Base-by-base conservation (phyloP, 2,113 vertebrate genomes). In the Gobio gobio region DNA sequence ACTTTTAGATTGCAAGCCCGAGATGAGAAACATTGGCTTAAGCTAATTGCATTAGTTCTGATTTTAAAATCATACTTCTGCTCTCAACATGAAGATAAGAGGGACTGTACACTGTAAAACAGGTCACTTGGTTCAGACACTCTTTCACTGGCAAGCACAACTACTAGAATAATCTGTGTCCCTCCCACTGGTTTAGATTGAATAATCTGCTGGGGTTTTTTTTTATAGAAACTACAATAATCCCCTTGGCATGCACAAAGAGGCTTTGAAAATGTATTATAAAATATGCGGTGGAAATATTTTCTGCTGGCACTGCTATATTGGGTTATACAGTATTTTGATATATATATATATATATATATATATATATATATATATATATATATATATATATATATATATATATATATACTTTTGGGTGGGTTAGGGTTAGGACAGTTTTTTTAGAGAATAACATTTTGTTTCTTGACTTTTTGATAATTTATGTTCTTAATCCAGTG, bases 121-220 rank as follows among this genome's bases (percentile, higher is more conserved):
- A 56, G 74, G 26, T 77, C 26, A 77, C 16, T 56, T 47, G 70
- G 22, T 73, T 73, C 29, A 74, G 72, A 49, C 43, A 74, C 72
- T 73, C 22, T 24, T 73, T 47, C 0, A 24, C 22, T 24, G 8
- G 10, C 20, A 74, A 74, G 10, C 10, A 47, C 5, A 13, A 13
- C 43, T 73, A 43, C 68, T 45, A 24, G n/a, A 49, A 74, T 24
- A 74, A 49, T 47, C 9, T 74, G 66, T 70, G 68, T 45, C 20
- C 40, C 4, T 73, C 70, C 70, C 13, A 22, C 26, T 77, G 74
- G 29, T 77, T 77, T 77, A 56, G 26, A 59, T 59, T 78, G 4
- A 56, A 59, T n/a, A 4, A 2, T 78, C 24, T 49, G 3, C 9
- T 51, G 13, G n/a, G n/a, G n/a, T n/a, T n/a, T n/a, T 14, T 26